Evolutionary conservation across 2,797 vertebrate species (phyloP), one percentile per base, ranked within the genome.

Genomic region (Anabacerthia variegaticeps): DNA sequence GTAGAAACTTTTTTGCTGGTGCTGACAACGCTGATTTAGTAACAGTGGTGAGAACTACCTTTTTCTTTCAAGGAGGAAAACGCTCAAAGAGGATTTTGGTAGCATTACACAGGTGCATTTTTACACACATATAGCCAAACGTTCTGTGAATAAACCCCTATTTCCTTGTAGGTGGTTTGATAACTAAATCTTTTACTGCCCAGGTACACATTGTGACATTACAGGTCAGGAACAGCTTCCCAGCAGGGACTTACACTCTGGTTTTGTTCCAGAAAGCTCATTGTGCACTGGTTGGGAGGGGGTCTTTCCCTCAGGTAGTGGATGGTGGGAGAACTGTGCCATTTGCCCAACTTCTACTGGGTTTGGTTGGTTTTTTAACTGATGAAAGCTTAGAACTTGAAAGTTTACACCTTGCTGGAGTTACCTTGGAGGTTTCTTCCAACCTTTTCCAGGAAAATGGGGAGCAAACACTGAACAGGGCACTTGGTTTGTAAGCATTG

Each of bases 41-140:
- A 69, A 56, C 20, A 56, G 21, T 19, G n/a, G n/a, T 18, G 12
- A 30, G 51, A 83, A 49, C 48, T 19, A 10, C n/a, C 17, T 76
- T 63, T 56, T 69, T 51, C 17, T 76, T 83, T 99, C 98, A 3
- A 99, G 98, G 63, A 99, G 97, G 95, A 98, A 99, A 92, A 99
- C 96, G 89, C 98, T 99, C 85, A 82, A 71, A 92, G 34, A 79
- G 9, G 88, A 58, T 82, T 34, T 61, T 43, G 18, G 12, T 22
- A 81, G 36, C 5, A 4, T 94, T 55, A 78, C 9, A 83, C 32
- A 0, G 1, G 12, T 17, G 4, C 13, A 9, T 36, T 49, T 83
- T 85, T 32, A 49, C 21, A 61, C 1, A 1, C 1, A 15, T 11
- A 43, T 2, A 46, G 9, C 19, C 21, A 75, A 63, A 49, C 1